Percentiles rank a stretch among this genome's conserved stretches.
Conservation (phyloP, 2,888 invertebrate species). For the Cryptocheilus praepositus region DNA sequence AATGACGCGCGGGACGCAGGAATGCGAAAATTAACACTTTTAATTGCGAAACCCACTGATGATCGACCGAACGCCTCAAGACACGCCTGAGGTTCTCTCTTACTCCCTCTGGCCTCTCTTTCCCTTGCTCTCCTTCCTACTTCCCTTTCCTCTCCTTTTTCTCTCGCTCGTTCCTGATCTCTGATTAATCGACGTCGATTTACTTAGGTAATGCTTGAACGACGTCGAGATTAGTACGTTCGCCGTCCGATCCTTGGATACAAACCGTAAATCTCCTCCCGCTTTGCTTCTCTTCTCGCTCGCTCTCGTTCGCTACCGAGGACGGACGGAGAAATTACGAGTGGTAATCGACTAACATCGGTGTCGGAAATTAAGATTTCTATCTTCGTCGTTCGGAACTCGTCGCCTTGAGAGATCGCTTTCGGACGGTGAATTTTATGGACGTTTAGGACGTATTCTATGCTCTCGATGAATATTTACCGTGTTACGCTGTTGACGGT, state of each 20-base stretch:
- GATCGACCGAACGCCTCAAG: constrained; percentile 21
- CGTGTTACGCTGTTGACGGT: no score
- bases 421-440: no score
- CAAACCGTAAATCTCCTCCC: not conserved
- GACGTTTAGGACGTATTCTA: no score
- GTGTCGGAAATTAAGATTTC: no score
- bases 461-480: no score
- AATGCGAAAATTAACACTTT: not conserved
- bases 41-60: constrained; percentile 6
- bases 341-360: no score
- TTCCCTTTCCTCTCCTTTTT: not conserved
- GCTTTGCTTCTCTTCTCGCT: not conserved
- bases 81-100: not conserved
- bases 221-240: constrained; percentile 40
- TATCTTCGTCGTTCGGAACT: no score
- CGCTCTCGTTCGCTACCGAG: not conserved
- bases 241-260: constrained; percentile 15
- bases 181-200: constrained; percentile 57
- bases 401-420: no score
- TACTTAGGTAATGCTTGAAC: constrained; percentile 38
- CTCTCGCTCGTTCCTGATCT: constrained; percentile 18
- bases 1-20: not conserved
- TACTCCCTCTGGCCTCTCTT: no score
- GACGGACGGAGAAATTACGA: not conserved
- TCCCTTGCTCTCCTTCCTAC: constrained; percentile 29